Percentiles rank a stretch among this genome's conserved stretches.
phyloP scores from a whole-genome alignment of 2,888 invertebrate species.

The Leptinotarsa haldemani region DNA sequence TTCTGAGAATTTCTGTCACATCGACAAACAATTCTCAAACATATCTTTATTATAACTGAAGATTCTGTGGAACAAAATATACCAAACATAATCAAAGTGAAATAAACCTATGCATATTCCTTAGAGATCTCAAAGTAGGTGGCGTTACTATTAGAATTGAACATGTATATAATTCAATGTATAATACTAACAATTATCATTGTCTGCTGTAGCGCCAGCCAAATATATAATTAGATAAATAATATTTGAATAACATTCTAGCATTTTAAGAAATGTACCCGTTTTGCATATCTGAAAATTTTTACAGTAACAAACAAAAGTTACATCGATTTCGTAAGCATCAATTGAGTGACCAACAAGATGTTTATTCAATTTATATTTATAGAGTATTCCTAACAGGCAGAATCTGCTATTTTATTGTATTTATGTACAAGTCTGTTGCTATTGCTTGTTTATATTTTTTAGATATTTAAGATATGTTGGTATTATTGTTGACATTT shows the following conservation, averaged over 20 bases:
- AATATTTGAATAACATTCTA: background rate
- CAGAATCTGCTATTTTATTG: background rate
- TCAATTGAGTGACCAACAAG: background rate
- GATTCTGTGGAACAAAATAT: no score
- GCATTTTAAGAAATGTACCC: background rate
- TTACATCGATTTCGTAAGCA: background rate
- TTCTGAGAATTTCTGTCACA: background rate
- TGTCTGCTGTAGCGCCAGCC: background rate
- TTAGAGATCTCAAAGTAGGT: background rate
- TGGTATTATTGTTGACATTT: constrained; percentile 7
- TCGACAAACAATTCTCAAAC: background rate
- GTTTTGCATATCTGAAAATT: background rate
- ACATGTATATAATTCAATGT: background rate
- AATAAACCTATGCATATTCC: background rate
- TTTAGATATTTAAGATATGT: background rate
- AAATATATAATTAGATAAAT: background rate
- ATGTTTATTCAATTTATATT: background rate
- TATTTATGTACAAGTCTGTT: background rate
- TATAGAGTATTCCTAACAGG: background rate
- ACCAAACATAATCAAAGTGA: no score
- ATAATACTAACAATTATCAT: background rate
- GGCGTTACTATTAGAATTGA: background rate
- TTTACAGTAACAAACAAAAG: background rate
- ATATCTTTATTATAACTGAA: background rate
- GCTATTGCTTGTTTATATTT: background rate